phyloP scores from a whole-genome alignment of 1,140 invertebrate genomes.

The Sycophila sp. region DNA sequence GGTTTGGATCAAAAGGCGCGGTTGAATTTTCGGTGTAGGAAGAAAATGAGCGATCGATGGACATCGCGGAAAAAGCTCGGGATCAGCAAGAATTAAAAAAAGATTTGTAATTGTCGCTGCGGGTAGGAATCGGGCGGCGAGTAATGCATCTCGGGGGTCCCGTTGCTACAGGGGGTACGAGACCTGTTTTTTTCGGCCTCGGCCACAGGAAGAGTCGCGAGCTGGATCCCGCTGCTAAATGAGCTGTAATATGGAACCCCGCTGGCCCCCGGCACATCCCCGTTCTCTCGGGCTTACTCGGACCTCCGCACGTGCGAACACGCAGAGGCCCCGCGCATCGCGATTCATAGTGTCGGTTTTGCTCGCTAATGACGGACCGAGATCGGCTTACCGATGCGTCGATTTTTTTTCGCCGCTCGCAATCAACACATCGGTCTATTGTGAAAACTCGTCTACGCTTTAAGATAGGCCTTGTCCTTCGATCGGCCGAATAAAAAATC shows the following conservation, averaged over 20 bases:
- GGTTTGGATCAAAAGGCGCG: too few relatives aligned
- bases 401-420: too few relatives aligned
- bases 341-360: too few relatives aligned
- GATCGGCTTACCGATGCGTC: too few relatives aligned
- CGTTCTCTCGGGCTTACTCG: background rate
- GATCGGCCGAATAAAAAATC: background rate
- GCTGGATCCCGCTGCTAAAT: slow-evolving; percentile 65
- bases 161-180: slow-evolving; percentile 51
- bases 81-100: background rate
- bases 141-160: slow-evolving; percentile 57
- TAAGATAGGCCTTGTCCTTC: too few relatives aligned
- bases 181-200: slow-evolving; percentile 52
- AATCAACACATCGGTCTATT: too few relatives aligned
- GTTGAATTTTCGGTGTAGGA: too few relatives aligned
- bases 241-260: slow-evolving; percentile 66
- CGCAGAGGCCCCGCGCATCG: too few relatives aligned
- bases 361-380: too few relatives aligned
- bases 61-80: too few relatives aligned
- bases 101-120: slow-evolving; percentile 39
- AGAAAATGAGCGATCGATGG: too few relatives aligned
- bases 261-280: slow-evolving; percentile 51
- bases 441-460: too few relatives aligned
- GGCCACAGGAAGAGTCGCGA: slow-evolving; percentile 51
- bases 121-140: slow-evolving; percentile 50
- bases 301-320: background rate